These are phyloP conservation scores for Hirtodrosophila trivittata DNA, from an alignment of 2,888 invertebrate genomes.

Conservation along the genomic window DNA sequence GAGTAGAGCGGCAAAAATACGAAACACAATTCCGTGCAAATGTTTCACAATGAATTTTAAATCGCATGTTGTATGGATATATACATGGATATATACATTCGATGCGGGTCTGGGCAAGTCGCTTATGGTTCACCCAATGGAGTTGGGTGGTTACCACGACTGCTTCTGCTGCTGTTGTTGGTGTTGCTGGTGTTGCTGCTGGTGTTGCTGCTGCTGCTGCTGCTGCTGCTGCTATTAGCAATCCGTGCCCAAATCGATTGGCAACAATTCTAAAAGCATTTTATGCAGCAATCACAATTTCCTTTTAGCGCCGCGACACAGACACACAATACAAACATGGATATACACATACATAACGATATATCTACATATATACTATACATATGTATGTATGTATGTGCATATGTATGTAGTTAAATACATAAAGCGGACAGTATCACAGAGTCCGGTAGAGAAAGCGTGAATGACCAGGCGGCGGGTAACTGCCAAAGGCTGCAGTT, in stretches of 20 bases:
- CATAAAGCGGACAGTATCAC: constrained; percentile 22
- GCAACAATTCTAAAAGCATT: constrained; percentile 79
- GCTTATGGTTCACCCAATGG: constrained; percentile 40
- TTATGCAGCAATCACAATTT: constrained; percentile 77
- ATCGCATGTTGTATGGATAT: constrained; percentile 55
- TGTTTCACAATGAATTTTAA: constrained; percentile 76
- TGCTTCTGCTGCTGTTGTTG: neutral
- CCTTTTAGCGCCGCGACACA: constrained; percentile 67
- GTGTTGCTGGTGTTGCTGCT: constrained; percentile 17
- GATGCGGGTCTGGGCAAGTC: constrained; percentile 31
- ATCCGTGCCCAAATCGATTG: constrained; percentile 77
- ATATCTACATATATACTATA: neutral
- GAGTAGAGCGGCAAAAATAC: constrained; percentile 40
- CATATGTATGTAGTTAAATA: constrained; percentile 8
- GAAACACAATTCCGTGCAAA: constrained; percentile 64
- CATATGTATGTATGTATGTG: constrained; percentile 7
- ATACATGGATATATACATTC: neutral
- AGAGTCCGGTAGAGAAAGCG: constrained; percentile 15
- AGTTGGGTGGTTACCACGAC: constrained; percentile 20
- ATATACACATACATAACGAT: neutral
- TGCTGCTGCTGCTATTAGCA: constrained; percentile 54
- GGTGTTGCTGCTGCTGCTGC: constrained; percentile 36
- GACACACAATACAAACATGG: constrained; percentile 11
- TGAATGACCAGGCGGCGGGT: constrained; percentile 22
- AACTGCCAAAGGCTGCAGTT: constrained; percentile 39